Percentiles rank a stretch among this genome's conserved stretches.
phyloP scores from a whole-genome alignment of 2,113 vertebrate species.

The Oryzias celebensis region DNA sequence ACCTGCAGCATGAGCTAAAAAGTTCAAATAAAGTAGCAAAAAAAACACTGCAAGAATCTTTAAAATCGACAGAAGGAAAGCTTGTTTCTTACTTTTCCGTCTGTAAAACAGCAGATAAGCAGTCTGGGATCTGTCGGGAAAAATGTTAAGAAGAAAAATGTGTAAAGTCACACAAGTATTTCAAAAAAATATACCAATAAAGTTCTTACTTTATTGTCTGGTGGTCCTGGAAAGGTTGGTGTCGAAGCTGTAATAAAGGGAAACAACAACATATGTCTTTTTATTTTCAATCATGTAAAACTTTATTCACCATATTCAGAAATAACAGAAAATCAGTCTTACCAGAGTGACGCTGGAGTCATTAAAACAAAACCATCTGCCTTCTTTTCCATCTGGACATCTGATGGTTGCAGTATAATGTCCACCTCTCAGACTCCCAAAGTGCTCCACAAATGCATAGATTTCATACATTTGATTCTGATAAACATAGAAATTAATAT shows the following conservation, averaged over 20 bases:
- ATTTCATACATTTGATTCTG: neutral
- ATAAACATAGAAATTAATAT: neutral
- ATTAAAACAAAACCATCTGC: slow-evolving; percentile 59
- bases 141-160: neutral
- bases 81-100: neutral
- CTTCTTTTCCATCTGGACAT: slow-evolving; percentile 23
- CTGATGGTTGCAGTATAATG: slow-evolving; percentile 61
- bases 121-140: neutral
- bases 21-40: neutral
- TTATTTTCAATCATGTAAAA: neutral
- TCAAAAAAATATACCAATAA: neutral
- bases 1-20: neutral
- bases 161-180: neutral
- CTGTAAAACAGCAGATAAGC: neutral
- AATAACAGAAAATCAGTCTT: neutral
- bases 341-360: neutral
- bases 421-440: slow-evolving; percentile 51
- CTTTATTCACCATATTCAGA: neutral
- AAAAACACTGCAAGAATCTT: neutral
- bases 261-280: neutral
- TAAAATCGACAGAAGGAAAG: neutral
- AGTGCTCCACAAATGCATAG: slow-evolving; percentile 54
- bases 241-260: neutral
- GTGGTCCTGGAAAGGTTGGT: neutral
- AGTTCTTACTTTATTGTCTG: neutral